phyloP scores from a whole-genome alignment of 2,797 vertebrate genomes.

The Coregonus suidteri region DNA sequence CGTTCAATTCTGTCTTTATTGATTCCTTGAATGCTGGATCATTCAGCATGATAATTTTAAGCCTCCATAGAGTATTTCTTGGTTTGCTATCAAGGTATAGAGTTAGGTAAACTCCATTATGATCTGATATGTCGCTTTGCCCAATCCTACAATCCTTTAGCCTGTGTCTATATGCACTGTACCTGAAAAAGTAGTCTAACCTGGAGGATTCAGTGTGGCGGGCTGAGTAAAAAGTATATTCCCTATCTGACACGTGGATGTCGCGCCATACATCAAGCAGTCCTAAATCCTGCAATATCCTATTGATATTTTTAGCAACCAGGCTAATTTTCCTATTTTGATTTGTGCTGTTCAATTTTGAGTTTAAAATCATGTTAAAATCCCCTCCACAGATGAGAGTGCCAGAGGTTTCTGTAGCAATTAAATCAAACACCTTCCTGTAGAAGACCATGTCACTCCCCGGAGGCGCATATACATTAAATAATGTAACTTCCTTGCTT shows the following conservation, averaged over 20 bases:
- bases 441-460: background rate
- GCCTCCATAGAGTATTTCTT: slow-evolving; percentile 15
- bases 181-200: slow-evolving; percentile 16
- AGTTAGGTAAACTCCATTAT: slow-evolving; percentile 5
- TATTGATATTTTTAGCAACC: slow-evolving; percentile 6
- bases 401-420: background rate
- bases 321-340: no score
- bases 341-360: no score
- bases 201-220: slow-evolving; percentile 8
- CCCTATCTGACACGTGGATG: no score
- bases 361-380: slow-evolving; percentile 11
- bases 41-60: slow-evolving; percentile 17
- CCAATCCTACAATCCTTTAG: background rate
- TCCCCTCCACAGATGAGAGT: slow-evolving; percentile 17
- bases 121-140: background rate
- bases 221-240: slow-evolving; percentile 15
- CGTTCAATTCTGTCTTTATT: background rate
- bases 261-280: no score
- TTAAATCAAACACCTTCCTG: background rate
- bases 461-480: no score
- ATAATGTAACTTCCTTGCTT: no score
- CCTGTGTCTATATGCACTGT: slow-evolving; percentile 6
- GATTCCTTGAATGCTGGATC: no score
- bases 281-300: no score
- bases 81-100: background rate